Evolutionary conservation across 2,888 invertebrate species (phyloP), one percentile per base, ranked within the genome.

Genomic region (Thecocarcelia acutangulata): DNA sequence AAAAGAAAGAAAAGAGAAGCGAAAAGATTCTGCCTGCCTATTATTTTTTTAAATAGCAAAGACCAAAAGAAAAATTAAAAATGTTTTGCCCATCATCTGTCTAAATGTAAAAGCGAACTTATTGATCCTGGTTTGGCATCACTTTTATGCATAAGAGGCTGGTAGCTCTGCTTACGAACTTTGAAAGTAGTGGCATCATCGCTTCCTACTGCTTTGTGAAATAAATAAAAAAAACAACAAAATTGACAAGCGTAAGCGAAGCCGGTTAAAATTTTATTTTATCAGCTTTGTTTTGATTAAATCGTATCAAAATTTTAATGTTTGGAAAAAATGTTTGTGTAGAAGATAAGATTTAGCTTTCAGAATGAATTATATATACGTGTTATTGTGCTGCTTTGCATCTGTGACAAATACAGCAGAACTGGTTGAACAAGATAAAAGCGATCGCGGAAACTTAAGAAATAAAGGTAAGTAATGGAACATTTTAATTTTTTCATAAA

Each of bases 201-300:
- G 44, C 12, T 64, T 28, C 17, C 13, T 17, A 28, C 40, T 37
- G 58, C 48, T 40, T 24, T 42, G 17, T 50, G n/a, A n/a, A n/a
- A n/a, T n/a, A n/a, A n/a, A n/a, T n/a, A n/a, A n/a, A n/a, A n/a
- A n/a, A 21, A 21, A 37, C 58, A 50, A 66, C 46, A 44, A 68
- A 13, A 59, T 69, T 68, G 76, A 76, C 68, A 52, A 46, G 21
- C 44, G 54, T 40, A 54, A 37, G 0, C 58, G 48, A 59, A 75
- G 66, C 58, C 69, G 76, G 52, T 46, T 9, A 28, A 3, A 33
- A 61, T 46, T 54, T 69, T 61, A 28, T 59, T 54, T 76, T 61
- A 21, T 56, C 6, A 40, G 9, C 0, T 58, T 64, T 61, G 13
- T 75, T 64, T 74, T 19, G 17, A 42, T 61, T 54, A 40, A 21